phyloP scores from a whole-genome alignment of 2,888 invertebrate species.

The Tenthredo amoena region DNA sequence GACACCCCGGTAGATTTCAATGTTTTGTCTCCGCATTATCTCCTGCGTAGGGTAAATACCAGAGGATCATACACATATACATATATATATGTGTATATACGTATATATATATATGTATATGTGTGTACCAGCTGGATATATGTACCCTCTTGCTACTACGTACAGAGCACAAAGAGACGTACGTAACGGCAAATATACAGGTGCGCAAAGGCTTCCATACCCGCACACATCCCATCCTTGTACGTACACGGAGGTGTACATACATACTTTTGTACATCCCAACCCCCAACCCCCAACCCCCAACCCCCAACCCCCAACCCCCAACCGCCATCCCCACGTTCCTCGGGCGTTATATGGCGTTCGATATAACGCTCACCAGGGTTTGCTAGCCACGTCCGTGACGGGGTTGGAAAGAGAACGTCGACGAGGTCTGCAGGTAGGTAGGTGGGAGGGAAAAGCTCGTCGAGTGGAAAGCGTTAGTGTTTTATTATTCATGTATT shows the following conservation, averaged over 20 bases:
- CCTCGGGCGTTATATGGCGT: slow-evolving; percentile 10
- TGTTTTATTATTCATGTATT: slow-evolving; percentile 50
- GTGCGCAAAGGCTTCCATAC: slow-evolving; percentile 28
- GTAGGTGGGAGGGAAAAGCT: slow-evolving; percentile 28
- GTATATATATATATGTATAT: neutral
- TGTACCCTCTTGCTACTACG: neutral
- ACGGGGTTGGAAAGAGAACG: slow-evolving; percentile 1
- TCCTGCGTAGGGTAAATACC: slow-evolving; percentile 25
- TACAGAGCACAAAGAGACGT: slow-evolving; percentile 32
- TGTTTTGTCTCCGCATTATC: slow-evolving; percentile 40
- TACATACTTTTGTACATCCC: neutral
- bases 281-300: neutral
- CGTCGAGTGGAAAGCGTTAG: slow-evolving; percentile 50
- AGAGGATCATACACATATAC: neutral
- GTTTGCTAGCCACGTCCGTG: slow-evolving; percentile 17
- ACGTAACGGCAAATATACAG: neutral
- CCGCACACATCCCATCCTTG: neutral
- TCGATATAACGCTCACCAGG: slow-evolving; percentile 21
- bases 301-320: neutral
- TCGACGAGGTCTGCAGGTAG: neutral
- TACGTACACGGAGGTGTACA: neutral
- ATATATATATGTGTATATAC: neutral
- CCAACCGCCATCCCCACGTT: neutral
- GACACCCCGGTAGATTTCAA: slow-evolving; percentile 36
- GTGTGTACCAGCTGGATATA: neutral